These are phyloP conservation scores for Parelbella ahira DNA, from an alignment of 2,888 invertebrate species.

Conservation along the genomic window DNA sequence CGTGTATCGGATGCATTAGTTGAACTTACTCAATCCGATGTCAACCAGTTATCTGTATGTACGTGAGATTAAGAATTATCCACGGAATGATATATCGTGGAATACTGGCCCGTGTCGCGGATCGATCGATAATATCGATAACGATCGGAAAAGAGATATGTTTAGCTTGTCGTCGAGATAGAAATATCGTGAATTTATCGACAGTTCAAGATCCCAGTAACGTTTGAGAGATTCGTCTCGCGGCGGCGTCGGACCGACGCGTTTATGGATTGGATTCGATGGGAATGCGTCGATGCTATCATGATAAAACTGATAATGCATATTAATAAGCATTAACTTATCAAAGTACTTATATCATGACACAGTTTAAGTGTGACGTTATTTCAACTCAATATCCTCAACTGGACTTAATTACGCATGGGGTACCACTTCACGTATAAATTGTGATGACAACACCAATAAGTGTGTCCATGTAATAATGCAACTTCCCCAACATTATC, in stretches of 20 bases:
- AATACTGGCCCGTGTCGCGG: conserved; percentile 26
- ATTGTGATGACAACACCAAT: too few relatives aligned
- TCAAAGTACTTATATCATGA: too few relatives aligned
- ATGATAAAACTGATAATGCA: conserved; percentile 7
- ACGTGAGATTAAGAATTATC: conserved; percentile 23
- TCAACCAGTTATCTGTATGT: conserved; percentile 16
- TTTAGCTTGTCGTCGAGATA: conserved; percentile 21
- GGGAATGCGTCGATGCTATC: neutral
- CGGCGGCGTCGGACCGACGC: conserved; percentile 4
- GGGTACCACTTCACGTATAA: too few relatives aligned
- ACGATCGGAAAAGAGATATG: conserved; percentile 40
- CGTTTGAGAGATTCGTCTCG: conserved; percentile 22
- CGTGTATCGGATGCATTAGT: conserved; percentile 7
- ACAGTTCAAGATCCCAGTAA: conserved; percentile 18
- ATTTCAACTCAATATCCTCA: too few relatives aligned
- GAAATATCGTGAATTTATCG: conserved; percentile 24
- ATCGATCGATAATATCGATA: conserved; percentile 47
- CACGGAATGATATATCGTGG: conserved; percentile 25
- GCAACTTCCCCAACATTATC: too few relatives aligned
- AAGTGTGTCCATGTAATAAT: too few relatives aligned
- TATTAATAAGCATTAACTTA: too few relatives aligned
- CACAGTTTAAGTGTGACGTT: too few relatives aligned
- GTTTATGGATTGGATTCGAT: conserved; percentile 13
- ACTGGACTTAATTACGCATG: too few relatives aligned
- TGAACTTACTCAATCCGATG: conserved; percentile 9